Evolutionary conservation across 2,888 invertebrate genomes (phyloP).

Genomic region (Drosophila pseudotakahashii): DNA sequence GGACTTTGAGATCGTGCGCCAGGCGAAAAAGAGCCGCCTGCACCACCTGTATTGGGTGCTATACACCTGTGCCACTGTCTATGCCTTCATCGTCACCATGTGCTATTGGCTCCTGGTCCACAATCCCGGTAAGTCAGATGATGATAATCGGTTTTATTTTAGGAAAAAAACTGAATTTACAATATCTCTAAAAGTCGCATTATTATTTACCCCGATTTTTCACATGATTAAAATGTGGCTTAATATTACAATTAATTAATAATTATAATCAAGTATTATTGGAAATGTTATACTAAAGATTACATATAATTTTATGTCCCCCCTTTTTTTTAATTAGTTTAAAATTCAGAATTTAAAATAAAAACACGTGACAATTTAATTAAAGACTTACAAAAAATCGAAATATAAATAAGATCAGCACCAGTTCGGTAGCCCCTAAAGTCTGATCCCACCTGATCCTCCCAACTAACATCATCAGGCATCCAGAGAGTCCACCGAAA

Average conservation of each 20-base stretch:
- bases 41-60: constrained; percentile 84
- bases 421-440: neutral
- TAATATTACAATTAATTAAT: no score
- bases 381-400: constrained; percentile 1
- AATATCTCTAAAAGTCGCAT: no score
- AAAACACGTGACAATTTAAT: constrained; percentile 1
- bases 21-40: constrained; percentile 83
- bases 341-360: neutral
- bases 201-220: no score
- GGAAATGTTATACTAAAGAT: no score
- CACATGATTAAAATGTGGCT: no score
- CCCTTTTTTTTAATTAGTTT: no score
- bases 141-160: no score
- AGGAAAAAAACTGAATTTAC: no score
- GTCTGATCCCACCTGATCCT: neutral
- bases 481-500: constrained; percentile 36
- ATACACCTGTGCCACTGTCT: constrained; percentile 84
- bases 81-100: constrained; percentile 84
- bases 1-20: constrained; percentile 84
- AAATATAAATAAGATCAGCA: neutral
- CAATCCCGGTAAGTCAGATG: constrained; percentile 86
- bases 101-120: constrained; percentile 87
- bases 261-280: no score
- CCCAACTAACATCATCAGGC: neutral
- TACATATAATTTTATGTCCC: no score